Percentiles rank a stretch among this genome's conserved stretches.
phyloP scores from a whole-genome alignment of 1,140 invertebrate species.

The Nephila pilipes region DNA sequence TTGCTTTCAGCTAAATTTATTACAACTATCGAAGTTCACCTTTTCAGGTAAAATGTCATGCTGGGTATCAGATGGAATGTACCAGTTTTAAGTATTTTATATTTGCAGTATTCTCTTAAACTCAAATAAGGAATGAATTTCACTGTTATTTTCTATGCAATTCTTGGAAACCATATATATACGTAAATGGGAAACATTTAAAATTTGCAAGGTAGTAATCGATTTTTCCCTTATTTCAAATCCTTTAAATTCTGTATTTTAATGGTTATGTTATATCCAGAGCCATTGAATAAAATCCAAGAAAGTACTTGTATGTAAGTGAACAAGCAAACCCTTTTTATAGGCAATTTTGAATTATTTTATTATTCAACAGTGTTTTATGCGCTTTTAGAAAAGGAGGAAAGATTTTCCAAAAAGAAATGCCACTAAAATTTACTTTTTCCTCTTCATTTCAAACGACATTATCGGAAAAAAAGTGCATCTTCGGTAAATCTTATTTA shows the following conservation, averaged over 20 bases:
- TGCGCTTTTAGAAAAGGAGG: neutral
- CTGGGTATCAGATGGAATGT: too few species aligned
- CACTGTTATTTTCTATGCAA: too few species aligned
- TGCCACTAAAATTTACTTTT: neutral
- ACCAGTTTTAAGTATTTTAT: too few species aligned
- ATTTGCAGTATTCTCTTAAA: too few species aligned
- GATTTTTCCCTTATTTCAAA: neutral
- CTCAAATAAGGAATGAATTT: too few species aligned
- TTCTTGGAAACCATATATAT: too few species aligned
- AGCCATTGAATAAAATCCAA: neutral
- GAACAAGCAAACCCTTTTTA: neutral
- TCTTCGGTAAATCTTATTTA: neutral
- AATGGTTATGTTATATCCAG: neutral
- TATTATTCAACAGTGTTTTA: neutral
- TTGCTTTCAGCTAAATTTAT: too few species aligned
- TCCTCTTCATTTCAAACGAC: neutral
- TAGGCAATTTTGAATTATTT: constrained; percentile 1
- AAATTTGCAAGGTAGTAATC: neutral
- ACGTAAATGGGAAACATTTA: neutral
- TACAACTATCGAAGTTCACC: too few species aligned
- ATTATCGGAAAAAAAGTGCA: neutral
- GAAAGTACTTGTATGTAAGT: neutral
- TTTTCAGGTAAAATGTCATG: too few species aligned
- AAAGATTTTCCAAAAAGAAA: neutral
- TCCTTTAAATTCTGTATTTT: neutral